Evolutionary conservation across 1,140 invertebrate species (phyloP).

Genomic region (Drosophila albomicans): DNA sequence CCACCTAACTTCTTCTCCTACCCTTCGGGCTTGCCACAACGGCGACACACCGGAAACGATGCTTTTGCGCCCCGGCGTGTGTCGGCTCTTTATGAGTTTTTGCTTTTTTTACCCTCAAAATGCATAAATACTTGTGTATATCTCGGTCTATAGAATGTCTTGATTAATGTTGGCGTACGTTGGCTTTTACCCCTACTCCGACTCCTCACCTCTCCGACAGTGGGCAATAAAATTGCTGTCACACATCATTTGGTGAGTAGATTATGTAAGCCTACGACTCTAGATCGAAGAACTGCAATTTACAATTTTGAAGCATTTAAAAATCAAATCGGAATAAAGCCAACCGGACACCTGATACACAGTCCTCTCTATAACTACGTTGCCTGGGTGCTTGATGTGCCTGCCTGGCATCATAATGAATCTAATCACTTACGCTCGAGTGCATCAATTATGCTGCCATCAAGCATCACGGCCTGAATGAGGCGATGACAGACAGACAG

Average conservation of each 20-base stretch:
- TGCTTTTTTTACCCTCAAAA: constrained; percentile 70
- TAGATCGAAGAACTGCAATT: constrained; percentile 33
- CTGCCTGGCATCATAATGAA: constrained; percentile 83
- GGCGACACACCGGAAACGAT: constrained; percentile 77
- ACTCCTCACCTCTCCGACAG: background rate
- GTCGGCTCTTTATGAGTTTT: constrained; percentile 62
- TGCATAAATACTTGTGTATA: constrained; percentile 68
- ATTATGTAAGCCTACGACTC: constrained; percentile 23
- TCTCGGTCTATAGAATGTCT: constrained; percentile 62
- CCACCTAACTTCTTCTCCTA: background rate
- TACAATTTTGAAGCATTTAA: constrained; percentile 53
- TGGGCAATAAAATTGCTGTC: constrained; percentile 77
- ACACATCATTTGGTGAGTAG: constrained; percentile 72
- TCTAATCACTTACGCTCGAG: constrained; percentile 85
- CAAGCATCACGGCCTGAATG: constrained; percentile 59
- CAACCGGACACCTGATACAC: constrained; percentile 64
- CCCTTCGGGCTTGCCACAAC: background rate
- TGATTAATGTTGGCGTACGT: constrained; percentile 81
- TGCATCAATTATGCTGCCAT: constrained; percentile 84
- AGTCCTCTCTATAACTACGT: background rate
- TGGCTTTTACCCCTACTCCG: constrained; percentile 72
- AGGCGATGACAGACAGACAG: constrained; percentile 41
- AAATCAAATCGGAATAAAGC: constrained; percentile 7
- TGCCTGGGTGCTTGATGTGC: constrained; percentile 51
- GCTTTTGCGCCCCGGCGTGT: constrained; percentile 80